phyloP scores from a whole-genome alignment of 2,888 invertebrate species.

The Drosophila ezoana region DNA sequence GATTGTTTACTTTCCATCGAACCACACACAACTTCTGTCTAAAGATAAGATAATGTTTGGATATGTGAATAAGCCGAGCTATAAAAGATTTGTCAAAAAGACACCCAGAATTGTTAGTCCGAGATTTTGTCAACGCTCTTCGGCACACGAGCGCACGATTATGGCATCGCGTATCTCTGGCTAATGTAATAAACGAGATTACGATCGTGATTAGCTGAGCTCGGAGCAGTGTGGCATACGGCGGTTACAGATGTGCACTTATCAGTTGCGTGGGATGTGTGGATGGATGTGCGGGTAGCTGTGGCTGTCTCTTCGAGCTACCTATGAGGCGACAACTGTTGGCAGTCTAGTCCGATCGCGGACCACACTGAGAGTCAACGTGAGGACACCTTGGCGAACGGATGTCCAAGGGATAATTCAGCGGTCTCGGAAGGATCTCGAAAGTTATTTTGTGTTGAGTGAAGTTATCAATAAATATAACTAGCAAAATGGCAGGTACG shows the following conservation, averaged over 20 bases:
- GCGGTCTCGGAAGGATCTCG: neutral
- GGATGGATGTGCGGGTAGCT: conserved; percentile 48
- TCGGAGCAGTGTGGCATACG: conserved; percentile 53
- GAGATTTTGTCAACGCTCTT: conserved; percentile 12
- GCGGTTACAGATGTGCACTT: conserved; percentile 57
- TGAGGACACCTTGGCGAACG: neutral
- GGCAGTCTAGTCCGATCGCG: conserved; percentile 30
- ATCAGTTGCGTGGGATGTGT: conserved; percentile 62
- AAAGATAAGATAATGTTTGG: conserved; percentile 24
- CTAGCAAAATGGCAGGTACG: conserved; percentile 61
- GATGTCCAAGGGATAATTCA: neutral
- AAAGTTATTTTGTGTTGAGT: conserved; percentile 1
- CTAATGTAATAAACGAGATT: conserved; percentile 48
- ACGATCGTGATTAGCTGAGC: conserved; percentile 40
- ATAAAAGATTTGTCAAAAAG: conserved; percentile 14
- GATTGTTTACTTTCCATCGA: neutral
- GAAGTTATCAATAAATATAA: neutral
- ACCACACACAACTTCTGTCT: neutral
- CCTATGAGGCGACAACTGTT: conserved; percentile 33
- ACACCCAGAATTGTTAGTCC: conserved; percentile 2
- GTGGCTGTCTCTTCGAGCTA: conserved; percentile 33
- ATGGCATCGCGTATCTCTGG: conserved; percentile 31
- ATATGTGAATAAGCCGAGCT: conserved; percentile 5
- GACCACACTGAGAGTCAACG: conserved; percentile 11
- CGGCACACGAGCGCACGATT: conserved; percentile 28